phyloP scores from a whole-genome alignment of 2,888 invertebrate genomes.

The Elegia similella region DNA sequence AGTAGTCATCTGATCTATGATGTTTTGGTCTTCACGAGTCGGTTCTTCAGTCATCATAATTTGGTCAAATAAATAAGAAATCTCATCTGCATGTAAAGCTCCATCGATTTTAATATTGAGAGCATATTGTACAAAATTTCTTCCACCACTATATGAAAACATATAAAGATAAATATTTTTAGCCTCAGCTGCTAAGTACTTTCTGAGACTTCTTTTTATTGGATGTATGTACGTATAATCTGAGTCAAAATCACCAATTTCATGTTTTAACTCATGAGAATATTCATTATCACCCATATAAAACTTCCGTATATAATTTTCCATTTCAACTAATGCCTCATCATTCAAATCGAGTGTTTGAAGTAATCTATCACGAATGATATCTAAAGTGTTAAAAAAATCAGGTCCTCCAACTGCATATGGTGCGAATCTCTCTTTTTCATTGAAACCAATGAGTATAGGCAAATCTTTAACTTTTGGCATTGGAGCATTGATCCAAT shows the following conservation, averaged over 20 bases:
- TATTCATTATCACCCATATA: slow-evolving; percentile 38
- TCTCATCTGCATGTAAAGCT: slow-evolving; percentile 17
- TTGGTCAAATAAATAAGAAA: slow-evolving; percentile 15
- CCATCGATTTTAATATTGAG: slow-evolving; percentile 25
- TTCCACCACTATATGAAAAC: slow-evolving; percentile 41
- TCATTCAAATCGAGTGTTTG: slow-evolving; percentile 29
- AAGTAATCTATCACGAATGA: slow-evolving; percentile 20
- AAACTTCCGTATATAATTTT: slow-evolving; percentile 30
- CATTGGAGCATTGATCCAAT: slow-evolving; percentile 30
- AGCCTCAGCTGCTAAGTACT: slow-evolving; percentile 32
- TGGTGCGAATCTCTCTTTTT: slow-evolving; percentile 29
- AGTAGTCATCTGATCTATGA: slow-evolving; percentile 22
- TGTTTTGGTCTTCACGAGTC: slow-evolving; percentile 21
- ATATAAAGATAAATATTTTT: slow-evolving; percentile 36
- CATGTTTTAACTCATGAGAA: slow-evolving; percentile 21
- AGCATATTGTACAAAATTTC: slow-evolving; percentile 27
- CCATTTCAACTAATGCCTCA: slow-evolving; percentile 28
- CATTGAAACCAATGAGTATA: slow-evolving; percentile 39
- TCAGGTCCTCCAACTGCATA: slow-evolving; percentile 19
- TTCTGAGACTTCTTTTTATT: slow-evolving; percentile 31
- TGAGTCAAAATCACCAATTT: slow-evolving; percentile 35
- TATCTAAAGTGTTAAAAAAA: slow-evolving; percentile 12
- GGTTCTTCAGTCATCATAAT: slow-evolving; percentile 22
- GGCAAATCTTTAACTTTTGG: slow-evolving; percentile 34
- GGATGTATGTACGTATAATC: slow-evolving; percentile 41